Base-by-base conservation (phyloP, 2,888 invertebrate genomes). In the Subacronicta megacephala region DNA sequence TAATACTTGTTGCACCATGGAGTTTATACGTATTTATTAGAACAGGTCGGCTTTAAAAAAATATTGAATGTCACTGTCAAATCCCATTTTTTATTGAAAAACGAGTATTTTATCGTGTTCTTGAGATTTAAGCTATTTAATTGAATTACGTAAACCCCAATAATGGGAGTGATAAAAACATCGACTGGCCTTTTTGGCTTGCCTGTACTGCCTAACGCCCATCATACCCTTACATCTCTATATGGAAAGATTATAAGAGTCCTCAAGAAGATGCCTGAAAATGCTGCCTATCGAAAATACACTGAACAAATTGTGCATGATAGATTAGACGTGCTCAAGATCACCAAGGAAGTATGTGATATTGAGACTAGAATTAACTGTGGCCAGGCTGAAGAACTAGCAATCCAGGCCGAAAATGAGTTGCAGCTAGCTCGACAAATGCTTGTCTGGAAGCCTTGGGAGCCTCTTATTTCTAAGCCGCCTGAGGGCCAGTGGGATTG, bases 321-420 rank as follows among this genome's bases (percentile, higher is more conserved):
- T 66, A 95, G 98, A 78, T 93, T 96, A 12, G 92, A 95, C 47
- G 94, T 97, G 17, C 94, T 99, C 1, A 95, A 96, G 76, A 88
- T 94, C 75, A 92, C 96, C 88, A 81, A 86, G 83, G 74, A 96
- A 81, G 90, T 97, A 0, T 82, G 82, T 50, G 95, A 95, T 50
- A 88, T 99, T 56, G 99, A 99, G 88, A 91, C 95, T 56, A 96
- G 97, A 84, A 97, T 99, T 53, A 97, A 97, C 62, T 96, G 96
- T 83, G 98, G 98, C 0, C 98, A 98, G 94, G 96, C 97, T 7
- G 99, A 99, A 90, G 99, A 99, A 90, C 90, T 99, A 16, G 97
- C 99, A 72, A 85, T 98, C 5, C 99, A 99, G 92, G 99, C 99
- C n/a, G 97, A 98, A 90, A 97, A 98, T 87, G 99, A 99, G 92